Percentiles rank a stretch among this genome's conserved stretches.
phyloP scores from a whole-genome alignment of 2,888 invertebrate species.

The Stenichneumon culpator region DNA sequence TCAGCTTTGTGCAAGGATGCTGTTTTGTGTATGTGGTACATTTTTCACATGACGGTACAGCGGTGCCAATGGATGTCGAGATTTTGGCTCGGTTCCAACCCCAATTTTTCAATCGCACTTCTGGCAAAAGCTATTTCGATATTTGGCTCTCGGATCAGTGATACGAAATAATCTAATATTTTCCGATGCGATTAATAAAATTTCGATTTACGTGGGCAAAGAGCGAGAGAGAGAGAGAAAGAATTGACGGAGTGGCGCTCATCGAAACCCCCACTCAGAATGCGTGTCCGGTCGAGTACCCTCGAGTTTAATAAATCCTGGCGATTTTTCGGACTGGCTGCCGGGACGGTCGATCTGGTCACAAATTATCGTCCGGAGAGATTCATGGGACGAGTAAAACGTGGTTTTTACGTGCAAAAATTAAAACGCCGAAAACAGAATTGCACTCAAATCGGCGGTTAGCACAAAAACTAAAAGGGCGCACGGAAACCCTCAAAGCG shows the following conservation, averaged over 20 bases:
- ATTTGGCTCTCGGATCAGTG: constrained; percentile 36
- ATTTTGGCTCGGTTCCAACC: constrained; percentile 59
- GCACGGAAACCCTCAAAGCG: no score
- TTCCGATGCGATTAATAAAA: constrained; percentile 55
- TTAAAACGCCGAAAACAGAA: no score
- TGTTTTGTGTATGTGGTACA: not conserved
- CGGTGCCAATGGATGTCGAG: constrained; percentile 33
- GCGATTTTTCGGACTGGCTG: not conserved
- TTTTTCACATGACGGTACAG: not conserved
- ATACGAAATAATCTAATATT: constrained; percentile 60
- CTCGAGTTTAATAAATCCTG: constrained; percentile 45
- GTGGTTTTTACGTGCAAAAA: constrained; percentile 15
- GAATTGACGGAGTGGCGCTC: not conserved
- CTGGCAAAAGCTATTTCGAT: constrained; percentile 43
- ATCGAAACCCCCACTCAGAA: constrained; percentile 23
- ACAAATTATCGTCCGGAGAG: constrained; percentile 32
- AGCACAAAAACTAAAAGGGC: no score
- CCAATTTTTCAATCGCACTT: constrained; percentile 42
- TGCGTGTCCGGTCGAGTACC: constrained; percentile 34
- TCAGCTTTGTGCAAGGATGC: not conserved
- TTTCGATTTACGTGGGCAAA: constrained; percentile 10
- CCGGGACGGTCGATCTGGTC: constrained; percentile 27
- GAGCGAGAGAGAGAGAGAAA: not conserved
- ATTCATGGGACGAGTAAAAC: not conserved
- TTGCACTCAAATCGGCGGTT: no score